Base-by-base conservation (phyloP, 2,888 invertebrate genomes). In the Trichacis sp. region DNA sequence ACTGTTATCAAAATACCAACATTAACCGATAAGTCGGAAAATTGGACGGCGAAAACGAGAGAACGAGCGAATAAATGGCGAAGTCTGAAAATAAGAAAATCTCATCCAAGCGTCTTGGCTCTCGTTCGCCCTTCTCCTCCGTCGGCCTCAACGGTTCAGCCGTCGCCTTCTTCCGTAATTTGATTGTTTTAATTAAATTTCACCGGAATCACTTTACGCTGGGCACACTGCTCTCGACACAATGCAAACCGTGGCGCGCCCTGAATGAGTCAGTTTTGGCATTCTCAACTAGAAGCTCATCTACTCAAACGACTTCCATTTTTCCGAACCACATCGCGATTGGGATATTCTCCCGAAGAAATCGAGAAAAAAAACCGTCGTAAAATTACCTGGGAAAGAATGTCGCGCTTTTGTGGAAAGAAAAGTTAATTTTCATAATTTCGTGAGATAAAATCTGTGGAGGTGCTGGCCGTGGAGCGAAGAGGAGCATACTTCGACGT, bases 171-270 rank as follows among this genome's bases (percentile, higher is more conserved):
- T 80, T 76, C 81, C 79, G 82, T 84, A 84, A 84, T 82, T 84
- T 84, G 83, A 84, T 84, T 84, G 83, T 84, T 84, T 84, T 84
- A 84, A 84, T 84, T 84, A 84, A 84, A 84, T 84, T 84, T 84
- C 75, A 76, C 71, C 78, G 75, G 79, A 82, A 83, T 84, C 82
- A 77, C 77, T 83, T 83, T 80, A 79, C 82, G 78, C 76, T 76
- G 81, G 82, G 82, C 78, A 80, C 73, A 76, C 77, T 73, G 75
- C 77, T 74, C 76, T 73, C 76, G 62, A 57, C 75, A 79, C 83
- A 82, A 83, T 83, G 82, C 83, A 81, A 83, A 82, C 82, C 72
- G 75, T 79, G 80, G 80, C 80, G 80, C 79, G 79, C 76, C 73
- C 75, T 75, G 79, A 80, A 77, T 79, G 72, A 75, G 71, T 77